Evolutionary conservation across 2,888 invertebrate species (phyloP).

Genomic region (Eutolmus rufibarbis): DNA sequence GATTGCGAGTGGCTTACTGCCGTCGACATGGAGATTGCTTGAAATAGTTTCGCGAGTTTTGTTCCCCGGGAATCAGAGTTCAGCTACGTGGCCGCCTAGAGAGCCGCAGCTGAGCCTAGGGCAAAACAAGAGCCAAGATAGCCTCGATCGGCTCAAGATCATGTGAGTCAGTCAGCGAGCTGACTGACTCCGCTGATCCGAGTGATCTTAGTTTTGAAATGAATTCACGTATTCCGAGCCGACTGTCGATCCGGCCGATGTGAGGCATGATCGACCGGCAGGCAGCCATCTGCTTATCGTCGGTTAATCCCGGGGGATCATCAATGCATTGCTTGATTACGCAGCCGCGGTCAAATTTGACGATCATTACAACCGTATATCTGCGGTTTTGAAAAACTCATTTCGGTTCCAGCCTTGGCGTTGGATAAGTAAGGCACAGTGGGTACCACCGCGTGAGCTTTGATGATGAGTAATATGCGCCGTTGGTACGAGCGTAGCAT

Average conservation of each 20-base stretch:
- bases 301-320: background rate
- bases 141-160: constrained; percentile 1
- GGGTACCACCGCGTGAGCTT: background rate
- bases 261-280: background rate
- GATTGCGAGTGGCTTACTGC: constrained; percentile 7
- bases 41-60: background rate
- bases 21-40: background rate
- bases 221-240: background rate
- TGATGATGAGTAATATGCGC: background rate
- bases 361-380: background rate
- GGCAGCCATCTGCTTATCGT: background rate
- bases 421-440: background rate
- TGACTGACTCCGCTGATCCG: background rate
- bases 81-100: background rate
- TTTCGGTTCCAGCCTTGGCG: background rate
- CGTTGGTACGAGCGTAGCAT: background rate
- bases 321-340: constrained; percentile 1
- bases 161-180: background rate
- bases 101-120: background rate
- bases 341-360: background rate
- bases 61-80: constrained; percentile 5
- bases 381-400: constrained; percentile 9
- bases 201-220: background rate
- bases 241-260: background rate
- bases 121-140: background rate